Percentiles rank a stretch among this genome's conserved stretches.
These are phyloP conservation scores for Champsocephalus esox DNA, from an alignment of 2,797 vertebrate genomes.

Conservation along the genomic window DNA sequence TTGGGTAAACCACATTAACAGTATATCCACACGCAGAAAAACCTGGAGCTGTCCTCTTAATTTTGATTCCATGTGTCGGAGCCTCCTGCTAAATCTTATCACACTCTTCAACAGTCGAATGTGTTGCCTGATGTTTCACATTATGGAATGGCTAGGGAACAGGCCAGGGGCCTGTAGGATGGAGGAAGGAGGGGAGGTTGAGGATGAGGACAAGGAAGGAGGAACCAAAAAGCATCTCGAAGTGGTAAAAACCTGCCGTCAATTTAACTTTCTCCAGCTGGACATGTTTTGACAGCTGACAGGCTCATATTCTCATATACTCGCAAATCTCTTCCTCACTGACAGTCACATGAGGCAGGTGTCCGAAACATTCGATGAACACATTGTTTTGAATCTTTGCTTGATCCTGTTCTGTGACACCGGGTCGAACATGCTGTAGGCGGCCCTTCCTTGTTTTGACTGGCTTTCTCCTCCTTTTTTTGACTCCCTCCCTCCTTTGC, in stretches of 20 bases:
- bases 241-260: constrained; percentile 73
- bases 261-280: constrained; percentile 77
- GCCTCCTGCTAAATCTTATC: constrained; percentile 42
- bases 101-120: constrained; percentile 64
- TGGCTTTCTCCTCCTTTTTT: constrained; percentile 16
- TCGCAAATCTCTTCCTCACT: constrained; percentile 35
- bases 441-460: constrained; percentile 59
- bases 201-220: constrained; percentile 12
- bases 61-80: constrained; percentile 36
- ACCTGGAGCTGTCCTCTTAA: constrained; percentile 29
- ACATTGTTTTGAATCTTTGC: constrained; percentile 42
- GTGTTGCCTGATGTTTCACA: constrained; percentile 77
- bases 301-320: constrained; percentile 39
- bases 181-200: constrained; percentile 29
- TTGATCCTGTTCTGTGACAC: constrained; percentile 48
- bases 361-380: constrained; percentile 43
- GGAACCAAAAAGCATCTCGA: constrained; percentile 14
- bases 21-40: constrained; percentile 15
- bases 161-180: constrained; percentile 31
- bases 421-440: constrained; percentile 27
- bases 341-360: constrained; percentile 42
- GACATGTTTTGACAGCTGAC: constrained; percentile 84
- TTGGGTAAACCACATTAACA: constrained; percentile 16
- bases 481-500: constrained; percentile 48
- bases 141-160: constrained; percentile 58